phyloP scores from a whole-genome alignment of 2,113 vertebrate species.

The Hyaena hyaena region DNA sequence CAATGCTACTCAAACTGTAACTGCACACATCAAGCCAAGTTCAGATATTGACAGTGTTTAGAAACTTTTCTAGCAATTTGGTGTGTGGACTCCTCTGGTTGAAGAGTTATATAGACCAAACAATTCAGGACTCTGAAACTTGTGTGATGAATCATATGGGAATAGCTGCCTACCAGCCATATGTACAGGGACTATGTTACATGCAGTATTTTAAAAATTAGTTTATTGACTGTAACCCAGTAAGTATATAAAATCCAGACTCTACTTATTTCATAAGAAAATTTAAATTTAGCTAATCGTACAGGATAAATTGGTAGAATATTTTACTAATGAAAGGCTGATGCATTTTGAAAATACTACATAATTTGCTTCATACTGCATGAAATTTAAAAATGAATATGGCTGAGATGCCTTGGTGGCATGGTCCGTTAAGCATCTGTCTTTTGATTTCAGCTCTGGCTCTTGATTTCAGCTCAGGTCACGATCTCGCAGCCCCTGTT shows the following conservation, averaged over 20 bases:
- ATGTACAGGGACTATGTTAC: background rate
- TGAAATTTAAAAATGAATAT: slow-evolving; percentile 20
- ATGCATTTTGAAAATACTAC: background rate
- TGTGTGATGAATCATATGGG: background rate
- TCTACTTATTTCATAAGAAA: background rate
- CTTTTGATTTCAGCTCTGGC: too few relatives aligned
- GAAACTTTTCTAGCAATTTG: background rate
- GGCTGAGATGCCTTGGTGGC: background rate
- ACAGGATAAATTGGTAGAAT: background rate
- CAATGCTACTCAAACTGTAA: background rate
- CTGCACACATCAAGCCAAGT: background rate
- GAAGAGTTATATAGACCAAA: background rate
- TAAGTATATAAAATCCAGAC: slow-evolving; percentile 17
- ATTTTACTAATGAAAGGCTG: background rate
- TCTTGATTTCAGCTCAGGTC: too few relatives aligned
- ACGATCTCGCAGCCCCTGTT: too few relatives aligned
- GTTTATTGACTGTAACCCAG: background rate
- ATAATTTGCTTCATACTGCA: background rate
- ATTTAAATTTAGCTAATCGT: background rate
- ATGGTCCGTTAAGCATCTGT: too few relatives aligned
- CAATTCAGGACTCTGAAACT: background rate
- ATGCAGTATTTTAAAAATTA: background rate
- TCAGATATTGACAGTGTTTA: background rate
- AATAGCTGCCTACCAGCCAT: background rate
- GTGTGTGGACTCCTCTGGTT: background rate